Evolutionary conservation across 2,797 vertebrate species (phyloP), one percentile per base, ranked within the genome.

Genomic region (Coranthus polyacanthus): DNA sequence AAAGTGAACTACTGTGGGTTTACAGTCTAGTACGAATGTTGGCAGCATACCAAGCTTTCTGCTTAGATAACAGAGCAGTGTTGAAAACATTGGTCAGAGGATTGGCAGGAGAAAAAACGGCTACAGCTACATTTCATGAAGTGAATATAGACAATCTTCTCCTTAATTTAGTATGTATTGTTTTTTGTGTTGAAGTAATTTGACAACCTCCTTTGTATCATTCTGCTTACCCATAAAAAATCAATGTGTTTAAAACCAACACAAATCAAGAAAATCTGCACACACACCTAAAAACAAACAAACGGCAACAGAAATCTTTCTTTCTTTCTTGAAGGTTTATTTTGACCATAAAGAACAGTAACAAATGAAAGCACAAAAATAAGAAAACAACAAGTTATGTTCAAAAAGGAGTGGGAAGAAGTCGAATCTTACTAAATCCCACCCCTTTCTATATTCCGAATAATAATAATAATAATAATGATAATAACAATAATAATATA

Each of bases 11-110:
- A 50, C 20, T 26, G 42, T 51, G 68, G 38, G 21, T 26, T 72
- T 41, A 43, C 26, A 32, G 37, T 69, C 37, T 22, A n/a, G 13
- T 44, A 43, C 75, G 34, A 16, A 57, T 38, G 13, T 32, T 71
- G 64, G 45, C 54, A 74, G 64, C 47, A 45, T 36, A 58, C 45
- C 46, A 39, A 50, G 36, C 24, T 12, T 16, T 50, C 38, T n/a
- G 43, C 58, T 67, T 41, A 38, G 24, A 68, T 67, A 55, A 46
- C 26, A 46, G 12, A 53, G 46, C 29, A 21, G n/a, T 53, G 21
- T 32, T 43, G 20, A 57, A 68, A 74, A 68, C 10, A 46, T 11
- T 71, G 13, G 45, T 60, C 6, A 32, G 29, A 53, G 44, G 17
- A 55, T 16, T 74, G 16, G 34, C 12, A 26, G 12, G 24, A n/a